phyloP scores from a whole-genome alignment of 2,797 vertebrate genomes.

The Esox masquinongy region DNA sequence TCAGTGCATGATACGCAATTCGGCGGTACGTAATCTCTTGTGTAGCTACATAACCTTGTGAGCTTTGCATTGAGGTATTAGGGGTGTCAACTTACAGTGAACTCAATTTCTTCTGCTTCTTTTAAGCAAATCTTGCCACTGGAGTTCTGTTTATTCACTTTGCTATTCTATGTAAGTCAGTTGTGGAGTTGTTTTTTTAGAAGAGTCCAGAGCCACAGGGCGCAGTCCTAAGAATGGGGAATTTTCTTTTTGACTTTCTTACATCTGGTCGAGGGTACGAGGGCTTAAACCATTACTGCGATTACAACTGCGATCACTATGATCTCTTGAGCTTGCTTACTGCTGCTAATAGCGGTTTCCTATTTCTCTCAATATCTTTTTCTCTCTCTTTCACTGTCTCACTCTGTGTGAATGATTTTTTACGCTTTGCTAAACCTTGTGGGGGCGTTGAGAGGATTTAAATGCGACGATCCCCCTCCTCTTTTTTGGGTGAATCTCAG shows the following conservation, averaged over 20 bases:
- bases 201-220: slow-evolving; percentile 64
- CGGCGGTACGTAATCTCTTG: neutral
- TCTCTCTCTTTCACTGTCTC: slow-evolving; percentile 58
- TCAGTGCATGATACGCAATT: neutral
- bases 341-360: slow-evolving; percentile 79
- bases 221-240: slow-evolving; percentile 70
- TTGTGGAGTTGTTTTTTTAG: slow-evolving; percentile 49
- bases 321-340: slow-evolving; percentile 80
- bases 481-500: slow-evolving; percentile 73
- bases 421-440: slow-evolving; percentile 83
- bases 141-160: slow-evolving; percentile 49
- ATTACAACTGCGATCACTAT: slow-evolving; percentile 79
- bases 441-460: slow-evolving; percentile 85
- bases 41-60: neutral
- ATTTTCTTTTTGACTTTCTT: slow-evolving; percentile 72
- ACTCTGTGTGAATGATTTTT: slow-evolving; percentile 82
- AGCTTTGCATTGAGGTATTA: neutral
- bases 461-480: slow-evolving; percentile 74
- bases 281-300: slow-evolving; percentile 77
- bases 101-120: slow-evolving; percentile 3
- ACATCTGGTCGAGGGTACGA: slow-evolving; percentile 73
- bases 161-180: slow-evolving; percentile 53
- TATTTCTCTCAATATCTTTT: slow-evolving; percentile 70
- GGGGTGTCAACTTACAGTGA: neutral
- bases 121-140: slow-evolving; percentile 25